These are phyloP conservation scores for Dicerorhinus sumatrensis DNA, from an alignment of 2,113 vertebrate genomes.

Conservation along the genomic window DNA sequence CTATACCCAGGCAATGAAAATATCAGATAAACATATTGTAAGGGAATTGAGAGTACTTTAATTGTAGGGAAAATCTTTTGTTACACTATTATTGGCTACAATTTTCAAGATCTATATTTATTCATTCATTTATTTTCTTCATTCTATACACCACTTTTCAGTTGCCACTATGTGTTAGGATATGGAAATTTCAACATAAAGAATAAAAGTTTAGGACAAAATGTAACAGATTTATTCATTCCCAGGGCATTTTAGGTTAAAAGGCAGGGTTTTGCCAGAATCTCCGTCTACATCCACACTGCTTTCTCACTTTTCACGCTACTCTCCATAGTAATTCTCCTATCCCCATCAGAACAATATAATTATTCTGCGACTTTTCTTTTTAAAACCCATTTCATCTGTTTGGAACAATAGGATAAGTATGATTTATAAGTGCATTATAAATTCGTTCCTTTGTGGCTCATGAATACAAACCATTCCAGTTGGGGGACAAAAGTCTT, in stretches of 20 bases:
- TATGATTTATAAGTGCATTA: neutral
- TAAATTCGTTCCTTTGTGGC: neutral
- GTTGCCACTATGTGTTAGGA: neutral
- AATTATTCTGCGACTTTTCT: neutral
- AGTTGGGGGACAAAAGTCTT: neutral
- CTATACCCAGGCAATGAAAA: neutral
- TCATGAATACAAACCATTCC: neutral
- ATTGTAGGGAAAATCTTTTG: neutral
- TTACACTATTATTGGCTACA: neutral
- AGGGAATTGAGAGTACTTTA: neutral
- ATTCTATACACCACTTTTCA: neutral
- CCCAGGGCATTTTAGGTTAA: neutral
- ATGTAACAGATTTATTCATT: neutral
- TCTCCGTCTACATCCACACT: neutral
- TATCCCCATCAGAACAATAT: neutral
- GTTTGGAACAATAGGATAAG: neutral
- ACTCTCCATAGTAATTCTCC: neutral
- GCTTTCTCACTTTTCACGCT: neutral
- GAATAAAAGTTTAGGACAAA: neutral
- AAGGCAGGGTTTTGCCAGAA: neutral
- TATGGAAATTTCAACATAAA: neutral
- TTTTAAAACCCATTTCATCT: neutral
- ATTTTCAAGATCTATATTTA: neutral
- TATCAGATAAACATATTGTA: neutral
- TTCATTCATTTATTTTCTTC: conserved; percentile 5